A percentile compares a stretch with the other conserved stretches of the same genome.
phyloP scores from a whole-genome alignment of 2,888 invertebrate genomes.

The Melanchra persicariae region DNA sequence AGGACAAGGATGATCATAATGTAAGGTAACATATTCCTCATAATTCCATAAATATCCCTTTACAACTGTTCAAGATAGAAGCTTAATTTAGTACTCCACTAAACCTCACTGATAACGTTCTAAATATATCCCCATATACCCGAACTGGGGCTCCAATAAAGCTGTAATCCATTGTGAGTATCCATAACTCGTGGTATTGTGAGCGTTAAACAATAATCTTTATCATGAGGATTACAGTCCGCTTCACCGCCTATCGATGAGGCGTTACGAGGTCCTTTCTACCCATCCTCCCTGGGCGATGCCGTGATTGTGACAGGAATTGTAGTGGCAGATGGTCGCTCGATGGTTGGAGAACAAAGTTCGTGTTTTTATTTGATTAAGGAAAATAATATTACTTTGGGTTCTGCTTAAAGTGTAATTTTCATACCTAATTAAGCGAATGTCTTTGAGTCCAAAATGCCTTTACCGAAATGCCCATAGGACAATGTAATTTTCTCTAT shows the following conservation, averaged over 20 bases:
- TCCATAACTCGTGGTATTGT: slow-evolving; percentile 67
- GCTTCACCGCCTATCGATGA: slow-evolving; percentile 66
- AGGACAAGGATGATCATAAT: neutral
- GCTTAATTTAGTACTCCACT: slow-evolving; percentile 34
- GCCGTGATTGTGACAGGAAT: slow-evolving; percentile 18
- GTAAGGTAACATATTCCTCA: neutral
- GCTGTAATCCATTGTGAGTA: slow-evolving; percentile 52
- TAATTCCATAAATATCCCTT: slow-evolving; percentile 15
- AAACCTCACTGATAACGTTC: slow-evolving; percentile 45
- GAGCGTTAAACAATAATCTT: slow-evolving; percentile 72
- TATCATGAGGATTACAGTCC: slow-evolving; percentile 70
- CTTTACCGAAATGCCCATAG: no score
- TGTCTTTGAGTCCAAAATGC: no score
- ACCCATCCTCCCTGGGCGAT: slow-evolving; percentile 6
- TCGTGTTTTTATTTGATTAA: neutral
- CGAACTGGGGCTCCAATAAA: slow-evolving; percentile 49
- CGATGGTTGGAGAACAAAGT: neutral
- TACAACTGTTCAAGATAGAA: slow-evolving; percentile 31
- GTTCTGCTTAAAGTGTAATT: neutral
- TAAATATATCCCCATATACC: slow-evolving; percentile 43
- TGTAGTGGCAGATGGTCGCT: slow-evolving; percentile 9
- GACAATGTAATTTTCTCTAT: no score
- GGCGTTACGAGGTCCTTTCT: slow-evolving; percentile 37
- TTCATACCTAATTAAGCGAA: no score
- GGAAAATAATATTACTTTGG: neutral